Evolutionary conservation across 2,888 invertebrate species (phyloP), one percentile per base, ranked within the genome.

Genomic region (Monopis laevigella): DNA sequence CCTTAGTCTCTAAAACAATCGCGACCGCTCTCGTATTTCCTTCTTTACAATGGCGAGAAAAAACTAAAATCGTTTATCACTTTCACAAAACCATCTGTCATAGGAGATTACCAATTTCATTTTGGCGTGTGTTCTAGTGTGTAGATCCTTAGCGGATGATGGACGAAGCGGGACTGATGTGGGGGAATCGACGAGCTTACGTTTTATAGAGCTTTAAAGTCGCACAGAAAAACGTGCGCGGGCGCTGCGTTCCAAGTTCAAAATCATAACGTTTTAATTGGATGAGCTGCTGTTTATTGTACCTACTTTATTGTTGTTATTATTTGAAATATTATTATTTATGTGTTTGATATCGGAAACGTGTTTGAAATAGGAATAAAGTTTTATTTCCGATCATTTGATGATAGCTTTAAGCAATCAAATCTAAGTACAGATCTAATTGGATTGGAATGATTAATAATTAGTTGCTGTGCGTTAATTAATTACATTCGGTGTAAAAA

Each of bases 61-160:
- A 36, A 36, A 18, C 21, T 16, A 36, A 40, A 40, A 28, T 28
- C 40, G 40, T 40, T 40, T 29, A 40, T 40, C 40, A 40, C 40
- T 40, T 29, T 40, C 40, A 40, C 40, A 17, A 12, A 39, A 32
- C 7, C n/a, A 40, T 40, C 29, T 40, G 29, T 40, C 40, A 40
- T 36, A 40, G n/a, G 17, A 30, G 40, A 40, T 40, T 72, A 72
- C 72, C 72, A 64, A 63, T 54, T 62, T 58, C 71, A 72, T 62
- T 52, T 50, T 56, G 46, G 39, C 41, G 42, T 49, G 46, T 53
- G 32, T 43, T 51, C 53, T 52, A 19, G 18, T 38, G 19, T 16
- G n/a, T 6, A 7, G 14, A 19, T 16, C 17, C 29, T 29, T 17
- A 29, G 14, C 29, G n/a, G 17, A n/a, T 30, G 40, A 18, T 28